phyloP scores from a whole-genome alignment of 2,888 invertebrate species.

The Dicranocentrus wangi region DNA sequence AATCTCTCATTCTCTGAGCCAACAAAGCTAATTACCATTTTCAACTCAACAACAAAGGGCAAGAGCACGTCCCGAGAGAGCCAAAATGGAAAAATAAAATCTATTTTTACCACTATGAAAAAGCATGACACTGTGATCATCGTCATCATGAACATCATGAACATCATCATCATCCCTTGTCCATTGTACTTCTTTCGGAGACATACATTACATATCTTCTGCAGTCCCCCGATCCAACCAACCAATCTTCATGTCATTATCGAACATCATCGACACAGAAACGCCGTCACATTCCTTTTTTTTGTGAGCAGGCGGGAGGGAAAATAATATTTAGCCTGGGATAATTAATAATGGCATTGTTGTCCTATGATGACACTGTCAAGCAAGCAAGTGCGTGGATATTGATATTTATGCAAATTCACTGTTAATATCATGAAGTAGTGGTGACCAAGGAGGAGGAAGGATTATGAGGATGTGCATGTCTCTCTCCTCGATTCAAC shows the following conservation, averaged over 20 bases:
- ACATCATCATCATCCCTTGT: not conserved
- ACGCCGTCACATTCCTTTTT: conserved; percentile 20
- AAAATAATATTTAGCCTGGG: conserved; percentile 45
- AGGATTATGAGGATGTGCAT: too few relatives aligned
- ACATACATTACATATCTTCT: not conserved
- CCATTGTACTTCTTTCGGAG: too few relatives aligned
- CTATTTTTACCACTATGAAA: conserved; percentile 38
- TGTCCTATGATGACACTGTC: conserved; percentile 42
- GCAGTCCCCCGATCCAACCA: conserved; percentile 22
- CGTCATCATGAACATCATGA: not conserved
- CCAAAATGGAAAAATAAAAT: conserved; percentile 29
- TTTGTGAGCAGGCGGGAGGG: conserved; percentile 32
- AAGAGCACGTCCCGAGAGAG: conserved; percentile 25
- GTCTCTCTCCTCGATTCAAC: too few relatives aligned
- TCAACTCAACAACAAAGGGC: conserved; percentile 34
- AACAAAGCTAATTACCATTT: conserved; percentile 50
- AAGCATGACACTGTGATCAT: too few relatives aligned
- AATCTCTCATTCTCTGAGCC: not conserved
- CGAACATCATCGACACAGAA: conserved; percentile 30
- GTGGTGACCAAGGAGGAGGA: not conserved
- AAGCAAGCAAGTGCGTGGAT: too few relatives aligned
- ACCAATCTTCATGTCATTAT: conserved; percentile 21
- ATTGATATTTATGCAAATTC: conserved; percentile 55
- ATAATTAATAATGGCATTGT: conserved; percentile 61
- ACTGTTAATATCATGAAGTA: conserved; percentile 32